Conservation (phyloP, 2,113 vertebrate genomes). For the Burhinus oedicnemus region DNA sequence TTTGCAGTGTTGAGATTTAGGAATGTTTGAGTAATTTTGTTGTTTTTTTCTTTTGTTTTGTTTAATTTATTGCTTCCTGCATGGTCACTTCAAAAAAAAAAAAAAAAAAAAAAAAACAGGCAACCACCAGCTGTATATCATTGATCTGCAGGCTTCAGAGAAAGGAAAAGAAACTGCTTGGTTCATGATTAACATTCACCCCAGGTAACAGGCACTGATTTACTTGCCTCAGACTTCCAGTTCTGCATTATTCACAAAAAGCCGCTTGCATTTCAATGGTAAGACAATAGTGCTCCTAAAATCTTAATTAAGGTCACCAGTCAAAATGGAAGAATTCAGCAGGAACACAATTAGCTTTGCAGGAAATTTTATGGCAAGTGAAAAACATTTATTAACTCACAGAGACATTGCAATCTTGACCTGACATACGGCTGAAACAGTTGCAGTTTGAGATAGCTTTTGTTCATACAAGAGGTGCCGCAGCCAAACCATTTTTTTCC, state of each 20-base stretch:
- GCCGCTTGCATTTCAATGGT: neutral
- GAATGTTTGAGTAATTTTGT: neutral
- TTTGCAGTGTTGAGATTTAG: neutral
- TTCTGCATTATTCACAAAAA: neutral
- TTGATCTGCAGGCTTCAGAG: neutral
- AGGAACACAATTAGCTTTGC: neutral
- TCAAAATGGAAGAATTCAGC: neutral
- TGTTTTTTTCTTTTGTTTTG: neutral
- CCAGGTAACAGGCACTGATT: neutral
- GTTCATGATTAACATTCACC: neutral
- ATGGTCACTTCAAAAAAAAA: neutral
- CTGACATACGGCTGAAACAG: neutral
- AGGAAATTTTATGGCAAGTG: neutral
- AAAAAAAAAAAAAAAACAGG: neutral
- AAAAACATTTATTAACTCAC: neutral
- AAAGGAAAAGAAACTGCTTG: neutral
- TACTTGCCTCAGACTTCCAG: neutral
- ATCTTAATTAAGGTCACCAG: neutral
- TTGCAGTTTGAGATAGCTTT: neutral
- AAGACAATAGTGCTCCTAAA: neutral
- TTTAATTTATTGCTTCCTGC: slow-evolving; percentile 48
- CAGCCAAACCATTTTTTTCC: neutral
- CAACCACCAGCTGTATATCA: neutral
- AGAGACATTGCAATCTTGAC: neutral
- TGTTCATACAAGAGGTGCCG: neutral